Percentiles rank a stretch among this genome's conserved stretches.
phyloP scores from a whole-genome alignment of 2,113 vertebrate species.

The Corvus hawaiiensis region DNA sequence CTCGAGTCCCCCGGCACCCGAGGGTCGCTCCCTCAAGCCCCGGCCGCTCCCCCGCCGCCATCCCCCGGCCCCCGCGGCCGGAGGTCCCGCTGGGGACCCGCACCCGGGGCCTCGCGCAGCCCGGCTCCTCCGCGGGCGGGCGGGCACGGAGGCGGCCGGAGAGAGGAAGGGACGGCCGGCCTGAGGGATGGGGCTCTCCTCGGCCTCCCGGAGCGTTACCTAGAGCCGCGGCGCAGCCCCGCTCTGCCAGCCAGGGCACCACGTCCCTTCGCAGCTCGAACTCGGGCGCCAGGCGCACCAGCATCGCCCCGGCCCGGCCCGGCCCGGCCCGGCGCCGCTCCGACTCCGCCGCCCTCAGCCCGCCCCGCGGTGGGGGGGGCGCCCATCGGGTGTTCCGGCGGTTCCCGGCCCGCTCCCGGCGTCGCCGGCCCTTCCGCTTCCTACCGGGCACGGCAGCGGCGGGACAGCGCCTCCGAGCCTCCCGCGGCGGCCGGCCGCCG shows the following conservation, averaged over 20 bases:
- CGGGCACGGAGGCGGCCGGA: not conserved
- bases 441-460: rapidly evolving
- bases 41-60: not conserved
- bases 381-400: not conserved
- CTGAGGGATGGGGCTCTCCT: not conserved
- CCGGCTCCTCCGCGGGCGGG: not conserved
- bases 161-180: not conserved
- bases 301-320: slow-evolving; percentile 8
- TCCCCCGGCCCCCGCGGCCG: not conserved
- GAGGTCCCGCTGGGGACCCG: not conserved
- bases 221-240: not conserved
- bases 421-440: not conserved
- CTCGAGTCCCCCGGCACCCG: not conserved
- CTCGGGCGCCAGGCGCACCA: slow-evolving; percentile 42
- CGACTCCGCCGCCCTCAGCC: not conserved
- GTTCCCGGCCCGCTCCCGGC: rapidly evolving
- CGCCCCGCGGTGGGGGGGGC: rapidly evolving
- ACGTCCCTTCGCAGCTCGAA: slow-evolving; percentile 70
- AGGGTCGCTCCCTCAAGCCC: not conserved
- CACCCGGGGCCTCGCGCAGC: not conserved
- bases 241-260: slow-evolving; percentile 59
- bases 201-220: not conserved
- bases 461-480: rapidly evolving
- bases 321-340: not conserved
- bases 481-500: rapidly evolving